Evolutionary conservation across 2,888 invertebrate species (phyloP).

Genomic region (Kryphioiulus occultus): DNA sequence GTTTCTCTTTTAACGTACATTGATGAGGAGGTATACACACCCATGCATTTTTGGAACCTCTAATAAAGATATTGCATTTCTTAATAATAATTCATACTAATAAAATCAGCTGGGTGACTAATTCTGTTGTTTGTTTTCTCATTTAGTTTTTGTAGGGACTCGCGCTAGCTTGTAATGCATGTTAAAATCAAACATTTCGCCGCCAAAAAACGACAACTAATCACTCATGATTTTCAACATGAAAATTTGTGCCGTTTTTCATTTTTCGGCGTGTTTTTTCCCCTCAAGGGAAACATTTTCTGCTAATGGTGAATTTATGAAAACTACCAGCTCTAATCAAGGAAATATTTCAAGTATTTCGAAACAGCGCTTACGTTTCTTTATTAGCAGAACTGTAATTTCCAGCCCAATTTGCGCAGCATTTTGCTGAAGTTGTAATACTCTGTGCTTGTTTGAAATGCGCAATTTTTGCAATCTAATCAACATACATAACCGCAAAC

Average conservation of each 20-base stretch:
- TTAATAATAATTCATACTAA: not conserved
- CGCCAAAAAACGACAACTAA: slow-evolving; percentile 2
- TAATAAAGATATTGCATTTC: not conserved
- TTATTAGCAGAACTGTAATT: not conserved
- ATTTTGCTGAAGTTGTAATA: not conserved
- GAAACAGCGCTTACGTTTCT: not conserved
- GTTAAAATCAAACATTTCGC: not conserved
- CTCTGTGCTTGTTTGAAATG: not conserved
- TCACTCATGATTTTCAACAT: not conserved
- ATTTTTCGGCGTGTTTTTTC: not conserved
- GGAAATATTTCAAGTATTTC: not conserved
- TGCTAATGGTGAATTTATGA: not conserved
- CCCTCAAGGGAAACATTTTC: not conserved
- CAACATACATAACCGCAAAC: not conserved
- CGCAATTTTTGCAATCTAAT: not conserved
- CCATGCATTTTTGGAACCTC: no score
- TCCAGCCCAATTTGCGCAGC: not conserved
- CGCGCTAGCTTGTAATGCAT: not conserved
- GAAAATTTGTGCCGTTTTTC: not conserved
- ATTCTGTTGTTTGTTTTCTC: not conserved
- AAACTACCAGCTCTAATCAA: not conserved
- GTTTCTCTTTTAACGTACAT: not conserved
- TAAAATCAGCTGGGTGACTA: not conserved
- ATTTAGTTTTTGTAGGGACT: not conserved
- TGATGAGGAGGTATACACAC: not conserved